phyloP scores from a whole-genome alignment of 1,140 invertebrate genomes.

The Zaprionus taronus region DNA sequence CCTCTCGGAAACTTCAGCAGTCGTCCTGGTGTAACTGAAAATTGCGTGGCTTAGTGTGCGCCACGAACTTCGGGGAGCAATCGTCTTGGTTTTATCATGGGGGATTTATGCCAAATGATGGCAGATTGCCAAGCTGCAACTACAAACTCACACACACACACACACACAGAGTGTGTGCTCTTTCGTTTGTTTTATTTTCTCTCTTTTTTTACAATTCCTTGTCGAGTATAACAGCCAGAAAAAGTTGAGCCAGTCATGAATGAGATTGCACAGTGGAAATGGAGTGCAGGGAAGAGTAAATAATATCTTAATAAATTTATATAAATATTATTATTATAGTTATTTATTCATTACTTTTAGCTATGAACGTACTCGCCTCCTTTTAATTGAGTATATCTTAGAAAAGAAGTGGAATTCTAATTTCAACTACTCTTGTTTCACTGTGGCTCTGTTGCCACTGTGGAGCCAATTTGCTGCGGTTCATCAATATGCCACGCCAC shows the following conservation, averaged over 20 bases:
- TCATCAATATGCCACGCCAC: constrained; percentile 79
- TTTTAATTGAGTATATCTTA: not conserved
- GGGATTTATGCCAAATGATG: constrained; percentile 77
- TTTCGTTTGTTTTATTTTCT: constrained; percentile 63
- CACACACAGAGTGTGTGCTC: constrained; percentile 25
- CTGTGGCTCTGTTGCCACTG: constrained; percentile 51
- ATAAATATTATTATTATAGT: not conserved
- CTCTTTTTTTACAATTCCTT: constrained; percentile 73
- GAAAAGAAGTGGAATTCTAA: too few species aligned
- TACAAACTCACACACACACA: constrained; percentile 37
- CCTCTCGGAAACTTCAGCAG: not conserved
- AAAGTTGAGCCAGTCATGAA: constrained; percentile 59
- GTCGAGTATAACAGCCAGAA: constrained; percentile 70
- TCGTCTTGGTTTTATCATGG: constrained; percentile 67
- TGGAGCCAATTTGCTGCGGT: constrained; percentile 78
- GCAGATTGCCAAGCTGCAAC: constrained; percentile 81
- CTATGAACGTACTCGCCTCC: not conserved
- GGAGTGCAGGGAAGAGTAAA: not conserved
- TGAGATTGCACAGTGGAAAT: constrained; percentile 53
- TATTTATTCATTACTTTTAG: not conserved
- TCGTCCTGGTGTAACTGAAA: constrained; percentile 41
- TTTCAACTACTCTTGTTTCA: constrained; percentile 22
- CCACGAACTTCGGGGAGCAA: constrained; percentile 70
- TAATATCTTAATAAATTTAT: not conserved
- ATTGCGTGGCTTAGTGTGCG: constrained; percentile 71